Percentiles rank a stretch among this genome's conserved stretches.
Conservation (phyloP, 1,140 invertebrate species). For the Panonychus citri region DNA sequence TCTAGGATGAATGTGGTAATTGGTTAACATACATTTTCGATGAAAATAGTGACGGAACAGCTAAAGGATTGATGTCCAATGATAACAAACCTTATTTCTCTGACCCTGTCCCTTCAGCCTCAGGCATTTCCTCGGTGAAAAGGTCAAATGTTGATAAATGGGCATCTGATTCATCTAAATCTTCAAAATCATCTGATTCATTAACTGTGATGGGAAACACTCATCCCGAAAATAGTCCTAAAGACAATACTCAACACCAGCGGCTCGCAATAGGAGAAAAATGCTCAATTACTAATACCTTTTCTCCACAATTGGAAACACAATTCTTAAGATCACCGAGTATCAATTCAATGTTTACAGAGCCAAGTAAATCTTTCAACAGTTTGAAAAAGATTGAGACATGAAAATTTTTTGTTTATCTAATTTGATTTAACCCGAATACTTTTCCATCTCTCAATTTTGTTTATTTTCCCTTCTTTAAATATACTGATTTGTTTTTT, state of each 20-base stretch:
- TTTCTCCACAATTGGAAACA: too few relatives aligned
- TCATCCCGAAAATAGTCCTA: background rate
- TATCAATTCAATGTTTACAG: too few relatives aligned
- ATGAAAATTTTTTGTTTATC: too few relatives aligned
- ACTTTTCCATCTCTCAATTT: too few relatives aligned
- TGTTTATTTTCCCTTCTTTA: too few relatives aligned
- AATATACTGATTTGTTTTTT: too few relatives aligned
- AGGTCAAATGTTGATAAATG: background rate
- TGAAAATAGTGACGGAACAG: slow-evolving; percentile 38
- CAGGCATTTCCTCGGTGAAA: background rate
- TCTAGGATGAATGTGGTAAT: slow-evolving; percentile 26
- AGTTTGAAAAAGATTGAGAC: background rate
- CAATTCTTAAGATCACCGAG: too few relatives aligned
- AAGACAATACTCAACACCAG: background rate
- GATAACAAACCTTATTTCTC: background rate
- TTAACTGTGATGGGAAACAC: background rate
- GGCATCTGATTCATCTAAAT: background rate
- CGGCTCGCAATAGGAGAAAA: background rate
- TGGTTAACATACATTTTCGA: slow-evolving; percentile 66
- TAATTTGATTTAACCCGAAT: too few relatives aligned
- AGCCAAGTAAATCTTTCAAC: too few relatives aligned
- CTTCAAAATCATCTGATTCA: background rate
- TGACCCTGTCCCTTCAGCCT: background rate
- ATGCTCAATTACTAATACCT: too few relatives aligned
- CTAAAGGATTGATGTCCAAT: slow-evolving; percentile 21